Base-by-base conservation (phyloP, 53 echinoderm and acorn worm species). In the Echinarachnius parma region DNA sequence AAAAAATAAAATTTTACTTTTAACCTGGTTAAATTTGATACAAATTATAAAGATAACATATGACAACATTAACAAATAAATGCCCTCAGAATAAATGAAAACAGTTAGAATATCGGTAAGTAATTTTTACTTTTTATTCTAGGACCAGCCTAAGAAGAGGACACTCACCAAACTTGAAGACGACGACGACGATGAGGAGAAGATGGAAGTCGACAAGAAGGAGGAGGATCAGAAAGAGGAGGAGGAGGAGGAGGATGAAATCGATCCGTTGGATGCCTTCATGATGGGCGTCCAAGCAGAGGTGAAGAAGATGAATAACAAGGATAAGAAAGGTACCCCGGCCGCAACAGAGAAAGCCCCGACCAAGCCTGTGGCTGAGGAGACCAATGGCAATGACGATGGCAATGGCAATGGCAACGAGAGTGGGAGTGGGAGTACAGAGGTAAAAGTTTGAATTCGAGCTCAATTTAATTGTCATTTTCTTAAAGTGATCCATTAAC, bases 211-310 rank as follows among this genome's bases (percentile, higher is more conserved):
- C 9, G 60, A 78, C 15, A 61, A 78, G 31, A 66, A 60, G 62
- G 72, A 76, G 48, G 62, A 71, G 2, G 77, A 82, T 23, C 63
- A 76, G 48, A 60, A 71, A 0, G 77, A 82, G 31, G 64, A 81
- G 11, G 83, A 87, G 1, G 84, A 77, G 4, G 83, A 86, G 2
- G 78, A 83, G 13, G 92, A 87, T 45, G 88, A 82, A 3, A 62
- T 91, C 4, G 96, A 96, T 46, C 96, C 96, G 22, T 78, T 96
- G 39, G 96, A 96, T 54, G 96, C 96, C 5, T 96, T 96, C 66
- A 96, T 96, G 96, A 77, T 76, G 64, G 83, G 91, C 0, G 91
- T 96, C 0, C 78, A 87, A 1, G 91, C 86, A 8, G 91, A 96
- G 67, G 96, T 96, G 21, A 78, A 85, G 50, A 87, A 91, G 58